Evolutionary conservation across 2,797 vertebrate species (phyloP).

Genomic region (Lemur catta): DNA sequence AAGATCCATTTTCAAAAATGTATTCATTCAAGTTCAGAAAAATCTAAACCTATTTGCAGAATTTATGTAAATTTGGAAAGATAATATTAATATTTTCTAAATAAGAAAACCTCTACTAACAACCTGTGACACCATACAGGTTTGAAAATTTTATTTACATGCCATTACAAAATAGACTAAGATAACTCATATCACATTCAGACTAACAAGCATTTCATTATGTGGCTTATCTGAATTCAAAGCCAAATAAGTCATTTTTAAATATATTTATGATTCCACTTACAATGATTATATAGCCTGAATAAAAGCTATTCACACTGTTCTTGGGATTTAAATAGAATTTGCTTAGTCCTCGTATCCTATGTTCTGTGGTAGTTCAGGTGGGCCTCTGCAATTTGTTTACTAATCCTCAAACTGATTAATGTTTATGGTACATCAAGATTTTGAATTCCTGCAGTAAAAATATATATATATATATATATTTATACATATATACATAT

Average conservation of each 20-base stretch:
- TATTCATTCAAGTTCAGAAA: not conserved
- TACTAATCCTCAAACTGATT: not conserved
- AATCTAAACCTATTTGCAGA: not conserved
- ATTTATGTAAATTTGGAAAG: not conserved
- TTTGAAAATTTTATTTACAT: not conserved
- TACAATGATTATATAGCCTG: not conserved
- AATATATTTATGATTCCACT: not conserved
- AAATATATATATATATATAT: too few relatives aligned
- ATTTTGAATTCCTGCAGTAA: not conserved
- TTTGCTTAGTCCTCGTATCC: not conserved
- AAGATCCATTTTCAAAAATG: not conserved
- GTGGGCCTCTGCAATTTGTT: not conserved
- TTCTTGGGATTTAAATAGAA: not conserved
- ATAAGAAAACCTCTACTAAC: not conserved
- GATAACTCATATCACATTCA: not conserved
- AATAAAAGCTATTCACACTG: not conserved
- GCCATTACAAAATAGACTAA: not conserved
- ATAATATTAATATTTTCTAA: not conserved
- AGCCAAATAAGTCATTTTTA: not conserved
- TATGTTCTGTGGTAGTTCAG: not conserved
- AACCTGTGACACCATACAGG: not conserved
- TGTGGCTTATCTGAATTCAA: not conserved
- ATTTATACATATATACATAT: not conserved
- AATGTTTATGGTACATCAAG: not conserved
- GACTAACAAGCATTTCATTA: not conserved